Evolutionary conservation across 2,888 invertebrate species (phyloP).

Genomic region (Tricholauxania praeusta): DNA sequence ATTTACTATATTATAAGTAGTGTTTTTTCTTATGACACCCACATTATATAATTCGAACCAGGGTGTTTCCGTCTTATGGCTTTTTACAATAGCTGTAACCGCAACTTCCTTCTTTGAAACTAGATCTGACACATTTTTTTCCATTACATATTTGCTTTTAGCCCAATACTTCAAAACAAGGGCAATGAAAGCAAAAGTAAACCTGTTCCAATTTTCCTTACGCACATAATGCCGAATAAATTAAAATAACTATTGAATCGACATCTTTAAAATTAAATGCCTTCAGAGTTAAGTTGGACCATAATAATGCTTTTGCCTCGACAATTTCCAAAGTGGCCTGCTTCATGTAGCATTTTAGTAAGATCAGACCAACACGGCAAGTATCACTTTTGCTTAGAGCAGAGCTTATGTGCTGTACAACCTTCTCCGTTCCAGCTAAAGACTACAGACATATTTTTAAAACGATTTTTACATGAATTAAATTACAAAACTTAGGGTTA

Average conservation of each 20-base stretch:
- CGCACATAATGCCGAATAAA: conserved; percentile 49
- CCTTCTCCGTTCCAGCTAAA: conserved; percentile 37
- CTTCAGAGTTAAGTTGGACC: conserved; percentile 55
- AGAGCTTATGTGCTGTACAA: conserved; percentile 52
- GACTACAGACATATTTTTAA: conserved; percentile 29
- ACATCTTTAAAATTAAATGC: conserved; percentile 49
- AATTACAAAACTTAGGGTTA: conserved; percentile 40
- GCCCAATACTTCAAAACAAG: too few relatives aligned
- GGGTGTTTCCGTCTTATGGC: too few relatives aligned
- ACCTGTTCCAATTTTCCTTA: neutral
- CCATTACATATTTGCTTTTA: too few relatives aligned
- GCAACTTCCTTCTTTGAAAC: too few relatives aligned
- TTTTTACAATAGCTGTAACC: too few relatives aligned
- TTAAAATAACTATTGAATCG: conserved; percentile 42
- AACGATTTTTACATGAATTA: neutral
- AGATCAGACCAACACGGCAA: conserved; percentile 48
- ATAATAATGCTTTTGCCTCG: conserved; percentile 52
- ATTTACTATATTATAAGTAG: too few relatives aligned
- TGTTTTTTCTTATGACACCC: too few relatives aligned
- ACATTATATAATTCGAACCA: too few relatives aligned
- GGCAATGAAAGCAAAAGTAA: too few relatives aligned
- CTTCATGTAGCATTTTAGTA: conserved; percentile 50
- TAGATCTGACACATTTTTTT: too few relatives aligned
- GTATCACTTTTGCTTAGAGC: conserved; percentile 49
- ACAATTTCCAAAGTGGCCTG: conserved; percentile 51